Conservation (phyloP, 2,797 vertebrate species). For the Pseudochirops corinnae region DNA sequence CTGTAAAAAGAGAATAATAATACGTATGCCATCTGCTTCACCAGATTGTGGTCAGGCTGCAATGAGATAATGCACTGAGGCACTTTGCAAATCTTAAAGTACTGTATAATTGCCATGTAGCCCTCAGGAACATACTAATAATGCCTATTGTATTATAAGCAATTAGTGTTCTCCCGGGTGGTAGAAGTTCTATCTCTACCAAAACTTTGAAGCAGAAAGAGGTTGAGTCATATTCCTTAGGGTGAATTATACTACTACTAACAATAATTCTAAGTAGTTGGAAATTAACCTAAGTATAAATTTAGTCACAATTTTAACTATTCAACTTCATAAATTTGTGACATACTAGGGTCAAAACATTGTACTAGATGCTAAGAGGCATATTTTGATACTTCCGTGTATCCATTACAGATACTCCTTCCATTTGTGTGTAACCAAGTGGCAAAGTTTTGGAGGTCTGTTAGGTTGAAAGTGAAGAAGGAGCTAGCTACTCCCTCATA, state of each 20-base stretch:
- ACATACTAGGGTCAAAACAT: background rate
- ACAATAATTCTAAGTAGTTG: background rate
- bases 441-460: background rate
- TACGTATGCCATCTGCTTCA: background rate
- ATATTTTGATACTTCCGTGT: background rate
- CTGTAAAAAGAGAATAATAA: background rate
- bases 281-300: background rate
- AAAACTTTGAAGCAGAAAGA: background rate
- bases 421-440: background rate
- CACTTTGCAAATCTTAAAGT: background rate
- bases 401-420: background rate
- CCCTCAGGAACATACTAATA: background rate
- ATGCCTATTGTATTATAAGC: background rate
- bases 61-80: background rate
- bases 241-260: background rate
- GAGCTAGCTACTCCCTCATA: background rate
- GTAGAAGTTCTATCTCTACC: background rate
- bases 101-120: background rate
- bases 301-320: background rate
- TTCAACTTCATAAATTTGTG: background rate
- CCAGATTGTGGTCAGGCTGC: background rate
- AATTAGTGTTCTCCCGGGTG: background rate
- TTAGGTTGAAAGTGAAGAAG: background rate
- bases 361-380: background rate
- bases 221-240: background rate